These are phyloP conservation scores for Drosophila nr. medialis DNA, from an alignment of 2,888 invertebrate genomes.

Conservation along the genomic window DNA sequence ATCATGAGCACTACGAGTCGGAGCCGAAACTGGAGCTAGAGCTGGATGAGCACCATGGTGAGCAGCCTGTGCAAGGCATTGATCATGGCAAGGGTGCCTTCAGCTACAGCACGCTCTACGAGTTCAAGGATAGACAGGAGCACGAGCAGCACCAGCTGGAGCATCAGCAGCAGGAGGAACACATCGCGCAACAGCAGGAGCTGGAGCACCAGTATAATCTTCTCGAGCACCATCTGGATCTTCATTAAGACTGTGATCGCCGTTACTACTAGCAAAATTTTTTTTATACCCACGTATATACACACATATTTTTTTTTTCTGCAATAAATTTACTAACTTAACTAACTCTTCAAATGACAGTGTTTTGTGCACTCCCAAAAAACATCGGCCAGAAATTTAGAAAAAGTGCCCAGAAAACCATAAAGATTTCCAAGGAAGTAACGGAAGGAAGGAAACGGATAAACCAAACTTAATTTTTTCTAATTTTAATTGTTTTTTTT, in stretches of 20 bases:
- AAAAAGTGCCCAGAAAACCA: neutral
- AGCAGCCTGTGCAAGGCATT: slow-evolving; percentile 79
- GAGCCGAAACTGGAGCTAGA: slow-evolving; percentile 31
- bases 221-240: slow-evolving; percentile 44
- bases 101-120: slow-evolving; percentile 83
- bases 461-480: neutral
- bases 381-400: neutral
- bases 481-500: neutral
- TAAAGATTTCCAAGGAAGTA: neutral
- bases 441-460: neutral
- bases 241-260: slow-evolving; percentile 49
- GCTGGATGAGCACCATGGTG: slow-evolving; percentile 46
- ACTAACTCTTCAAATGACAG: neutral
- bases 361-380: neutral
- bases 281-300: slow-evolving; percentile 12
- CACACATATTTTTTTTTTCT: slow-evolving; percentile 25
- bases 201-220: slow-evolving; percentile 52
- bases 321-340: slow-evolving; percentile 48
- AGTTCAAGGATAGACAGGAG: slow-evolving; percentile 75
- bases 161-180: slow-evolving; percentile 62
- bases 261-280: slow-evolving; percentile 40
- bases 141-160: slow-evolving; percentile 64
- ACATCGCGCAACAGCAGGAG: slow-evolving; percentile 60
- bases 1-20: slow-evolving; percentile 59
- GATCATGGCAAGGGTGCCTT: slow-evolving; percentile 83